Base-by-base conservation (phyloP, 2,113 vertebrate genomes). In the Dipodomys spectabilis region DNA sequence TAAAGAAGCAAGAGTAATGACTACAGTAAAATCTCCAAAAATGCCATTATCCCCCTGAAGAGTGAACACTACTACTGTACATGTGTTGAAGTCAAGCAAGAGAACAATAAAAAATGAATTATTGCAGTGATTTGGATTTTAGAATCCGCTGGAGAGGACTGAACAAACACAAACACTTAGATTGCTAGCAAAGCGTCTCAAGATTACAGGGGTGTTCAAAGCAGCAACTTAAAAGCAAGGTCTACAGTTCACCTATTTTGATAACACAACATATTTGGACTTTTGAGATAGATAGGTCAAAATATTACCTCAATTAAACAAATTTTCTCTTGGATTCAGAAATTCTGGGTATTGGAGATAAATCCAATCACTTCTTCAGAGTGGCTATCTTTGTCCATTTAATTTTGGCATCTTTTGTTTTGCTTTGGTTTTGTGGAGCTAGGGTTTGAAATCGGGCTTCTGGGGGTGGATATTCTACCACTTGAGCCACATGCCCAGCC, bases 1-100 rank as follows among this genome's bases (percentile, higher is more conserved):
- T 97, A 97, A 97, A 96, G 96, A 97, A 97, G 96, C 94, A 97
- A 96, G 97, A 97, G 94, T 97, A 97, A 97, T 97, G 97, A 97
- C 95, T 97, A 96, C 96, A 97, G 96, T 97, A 97, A 97, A 97
- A 97, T 97, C 96, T 96, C 96, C 93, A 94, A 95, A 97, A 97
- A 97, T 97, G 97, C 92, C 97, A 96, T 97, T 97, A 95, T 97
- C 90, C 96, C 90, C 93, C 94, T 72, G 89, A 97, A 97, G 96
- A 97, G 96, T 93, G 95, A 97, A 85, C 64, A 88, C 90, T 91
- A 91, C 93, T 95, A 97, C 97, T 96, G 97, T 97, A 95, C 93
- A 97, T 95, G 93, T 96, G 94, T 95, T 97, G 97, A 83, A 88
- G 86, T 95, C 45, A 87, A 96, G 96, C 95, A 90, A 94, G 93